phyloP scores from a whole-genome alignment of 2,797 vertebrate genomes.

The Lateolabrax maculatus region DNA sequence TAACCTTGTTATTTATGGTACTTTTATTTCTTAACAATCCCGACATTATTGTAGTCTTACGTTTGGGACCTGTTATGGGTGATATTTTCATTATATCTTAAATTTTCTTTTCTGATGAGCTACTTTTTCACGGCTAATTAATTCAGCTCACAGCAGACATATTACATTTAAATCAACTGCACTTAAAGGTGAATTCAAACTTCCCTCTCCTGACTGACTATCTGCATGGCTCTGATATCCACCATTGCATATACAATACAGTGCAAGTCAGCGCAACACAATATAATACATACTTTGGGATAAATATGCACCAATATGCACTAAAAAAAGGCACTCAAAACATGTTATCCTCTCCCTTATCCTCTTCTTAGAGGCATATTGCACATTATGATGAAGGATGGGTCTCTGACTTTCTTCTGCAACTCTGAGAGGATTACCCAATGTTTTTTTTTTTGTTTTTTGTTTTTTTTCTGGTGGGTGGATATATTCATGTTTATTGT shows the following conservation, averaged over 20 bases:
- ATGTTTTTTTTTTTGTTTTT: slow-evolving; percentile 42
- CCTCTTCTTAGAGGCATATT: slow-evolving; percentile 49
- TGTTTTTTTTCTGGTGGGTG: slow-evolving; percentile 44
- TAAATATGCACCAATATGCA: slow-evolving; percentile 47
- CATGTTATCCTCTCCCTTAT: slow-evolving; percentile 62
- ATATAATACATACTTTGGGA: slow-evolving; percentile 39
- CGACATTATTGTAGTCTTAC: slow-evolving; percentile 43
- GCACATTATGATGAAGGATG: slow-evolving; percentile 50
- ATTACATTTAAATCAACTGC: slow-evolving; percentile 29
- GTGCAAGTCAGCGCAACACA: slow-evolving; percentile 2
- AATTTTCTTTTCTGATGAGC: slow-evolving; percentile 25
- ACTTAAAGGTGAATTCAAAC: slow-evolving; percentile 26
- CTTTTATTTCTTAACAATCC: slow-evolving; percentile 44
- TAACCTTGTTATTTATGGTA: slow-evolving; percentile 43
- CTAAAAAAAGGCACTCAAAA: slow-evolving; percentile 17
- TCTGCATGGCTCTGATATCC: neutral
- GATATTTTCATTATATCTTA: slow-evolving; percentile 40
- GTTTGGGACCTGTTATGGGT: slow-evolving; percentile 46
- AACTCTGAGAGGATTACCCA: slow-evolving; percentile 68
- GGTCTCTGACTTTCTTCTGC: slow-evolving; percentile 51
- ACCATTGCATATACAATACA: slow-evolving; percentile 1
- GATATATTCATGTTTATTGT: slow-evolving; percentile 51
- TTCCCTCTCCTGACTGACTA: slow-evolving; percentile 4
- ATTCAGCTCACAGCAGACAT: slow-evolving; percentile 36
- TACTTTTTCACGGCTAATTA: slow-evolving; percentile 24